These are phyloP conservation scores for Scolopax bukidnonensis DNA, from an alignment of 2,797 vertebrate species.

Conservation along the genomic window DNA sequence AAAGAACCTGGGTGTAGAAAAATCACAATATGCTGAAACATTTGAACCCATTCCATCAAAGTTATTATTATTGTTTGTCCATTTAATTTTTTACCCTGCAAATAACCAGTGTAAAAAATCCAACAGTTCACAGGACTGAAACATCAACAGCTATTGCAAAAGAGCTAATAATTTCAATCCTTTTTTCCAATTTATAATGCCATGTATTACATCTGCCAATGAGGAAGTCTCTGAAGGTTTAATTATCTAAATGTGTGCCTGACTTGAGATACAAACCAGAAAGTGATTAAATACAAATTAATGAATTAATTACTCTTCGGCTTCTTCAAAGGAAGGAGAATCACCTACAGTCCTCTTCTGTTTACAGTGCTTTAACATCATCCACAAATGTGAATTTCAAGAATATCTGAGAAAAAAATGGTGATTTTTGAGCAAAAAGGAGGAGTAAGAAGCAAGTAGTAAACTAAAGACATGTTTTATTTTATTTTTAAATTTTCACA, in stretches of 20 bases:
- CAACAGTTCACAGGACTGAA: neutral
- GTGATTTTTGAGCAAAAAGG: neutral
- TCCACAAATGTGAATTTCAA: neutral
- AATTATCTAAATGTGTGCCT: neutral
- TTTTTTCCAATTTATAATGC: neutral
- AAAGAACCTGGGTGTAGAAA: neutral
- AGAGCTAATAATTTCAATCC: neutral
- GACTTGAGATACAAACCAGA: neutral
- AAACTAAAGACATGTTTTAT: neutral
- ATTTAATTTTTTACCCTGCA: neutral
- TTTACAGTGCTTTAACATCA: neutral
- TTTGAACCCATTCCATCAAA: neutral
- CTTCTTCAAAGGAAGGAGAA: neutral
- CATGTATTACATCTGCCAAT: neutral
- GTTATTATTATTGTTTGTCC: neutral
- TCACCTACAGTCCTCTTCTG: neutral
- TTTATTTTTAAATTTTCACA: neutral
- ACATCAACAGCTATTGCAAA: neutral
- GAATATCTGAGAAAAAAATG: neutral
- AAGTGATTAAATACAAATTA: neutral
- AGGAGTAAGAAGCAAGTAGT: neutral
- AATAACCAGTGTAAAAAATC: neutral
- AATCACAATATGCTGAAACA: neutral
- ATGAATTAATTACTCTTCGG: neutral
- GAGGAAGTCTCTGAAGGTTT: neutral